Percentiles rank a stretch among this genome's conserved stretches.
Evolutionary conservation across 1,140 invertebrate genomes (phyloP).

Genomic region (Leguminivora glycinivorella): DNA sequence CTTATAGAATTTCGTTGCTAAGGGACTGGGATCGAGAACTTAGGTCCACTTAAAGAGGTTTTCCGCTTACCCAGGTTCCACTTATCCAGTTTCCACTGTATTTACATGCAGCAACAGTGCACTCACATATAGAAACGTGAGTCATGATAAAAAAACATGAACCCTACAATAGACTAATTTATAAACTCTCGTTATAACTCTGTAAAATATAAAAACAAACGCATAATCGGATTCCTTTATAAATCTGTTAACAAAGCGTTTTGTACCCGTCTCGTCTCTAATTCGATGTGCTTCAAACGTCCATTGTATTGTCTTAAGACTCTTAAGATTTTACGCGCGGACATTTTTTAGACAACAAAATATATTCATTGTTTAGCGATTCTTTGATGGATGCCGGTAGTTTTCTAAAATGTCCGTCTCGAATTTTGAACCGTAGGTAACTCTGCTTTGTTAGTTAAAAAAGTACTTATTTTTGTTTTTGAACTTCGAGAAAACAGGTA

Average conservation of each 20-base stretch:
- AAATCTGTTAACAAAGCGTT: conserved; percentile 21
- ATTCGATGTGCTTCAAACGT: conserved; percentile 25
- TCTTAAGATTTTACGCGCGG: conserved; percentile 22
- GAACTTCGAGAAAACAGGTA: too few relatives aligned
- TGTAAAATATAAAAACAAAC: conserved; percentile 20
- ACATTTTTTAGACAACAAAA: conserved; percentile 12
- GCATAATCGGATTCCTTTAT: conserved; percentile 2
- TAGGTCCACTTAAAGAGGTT: too few relatives aligned
- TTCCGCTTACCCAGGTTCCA: too few relatives aligned
- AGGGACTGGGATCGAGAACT: too few relatives aligned
- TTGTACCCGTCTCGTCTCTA: conserved; percentile 25
- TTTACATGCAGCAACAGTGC: too few relatives aligned
- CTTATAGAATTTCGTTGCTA: too few relatives aligned
- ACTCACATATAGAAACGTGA: too few relatives aligned
- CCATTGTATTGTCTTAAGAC: conserved; percentile 21
- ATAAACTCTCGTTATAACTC: conserved; percentile 1
- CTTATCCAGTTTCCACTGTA: too few relatives aligned
- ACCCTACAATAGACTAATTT: conserved; percentile 3
- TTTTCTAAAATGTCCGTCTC: conserved; percentile 10
- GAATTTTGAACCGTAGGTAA: neutral
- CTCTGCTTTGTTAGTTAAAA: too few relatives aligned
- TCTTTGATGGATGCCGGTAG: conserved; percentile 13
- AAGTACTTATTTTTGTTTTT: too few relatives aligned
- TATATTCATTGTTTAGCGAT: neutral
- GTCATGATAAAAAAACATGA: neutral